Conservation (phyloP, 1,140 invertebrate genomes). For the Drosophila cardini region DNA sequence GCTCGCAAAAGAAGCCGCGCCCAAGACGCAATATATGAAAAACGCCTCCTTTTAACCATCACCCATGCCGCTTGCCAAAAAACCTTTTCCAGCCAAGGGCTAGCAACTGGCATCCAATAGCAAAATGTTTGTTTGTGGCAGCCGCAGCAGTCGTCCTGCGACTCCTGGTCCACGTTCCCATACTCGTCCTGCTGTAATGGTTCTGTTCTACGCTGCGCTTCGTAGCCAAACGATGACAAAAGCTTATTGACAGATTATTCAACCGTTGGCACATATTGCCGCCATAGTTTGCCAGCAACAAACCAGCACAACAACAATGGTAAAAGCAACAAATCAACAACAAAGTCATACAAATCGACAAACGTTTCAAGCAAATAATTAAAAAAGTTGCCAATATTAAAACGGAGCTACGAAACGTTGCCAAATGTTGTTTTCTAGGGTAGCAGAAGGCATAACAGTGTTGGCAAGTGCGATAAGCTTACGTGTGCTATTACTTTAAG, state of each 20-base stretch:
- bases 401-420: constrained; percentile 51
- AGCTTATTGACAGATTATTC: constrained; percentile 83
- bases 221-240: constrained; percentile 70
- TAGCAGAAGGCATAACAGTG: neutral
- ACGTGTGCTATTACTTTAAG: neutral
- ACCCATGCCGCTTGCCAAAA: constrained; percentile 9
- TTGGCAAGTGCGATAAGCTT: neutral
- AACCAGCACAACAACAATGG: constrained; percentile 35
- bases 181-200: too few relatives aligned
- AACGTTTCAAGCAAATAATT: constrained; percentile 80
- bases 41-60: neutral
- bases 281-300: constrained; percentile 69
- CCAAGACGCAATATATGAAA: constrained; percentile 76
- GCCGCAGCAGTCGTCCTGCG: constrained; percentile 9
- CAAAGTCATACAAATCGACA: constrained; percentile 71
- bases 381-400: constrained; percentile 84
- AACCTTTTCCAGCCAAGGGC: constrained; percentile 19
- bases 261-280: constrained; percentile 82
- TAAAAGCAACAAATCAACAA: constrained; percentile 66
- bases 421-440: constrained; percentile 13
- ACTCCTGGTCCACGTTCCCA: constrained; percentile 9
- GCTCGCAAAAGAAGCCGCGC: constrained; percentile 55
- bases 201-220: constrained; percentile 9
- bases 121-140: constrained; percentile 79
- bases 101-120: constrained; percentile 67